phyloP scores from a whole-genome alignment of 2,888 invertebrate genomes.

The Ctenicera cuprea region DNA sequence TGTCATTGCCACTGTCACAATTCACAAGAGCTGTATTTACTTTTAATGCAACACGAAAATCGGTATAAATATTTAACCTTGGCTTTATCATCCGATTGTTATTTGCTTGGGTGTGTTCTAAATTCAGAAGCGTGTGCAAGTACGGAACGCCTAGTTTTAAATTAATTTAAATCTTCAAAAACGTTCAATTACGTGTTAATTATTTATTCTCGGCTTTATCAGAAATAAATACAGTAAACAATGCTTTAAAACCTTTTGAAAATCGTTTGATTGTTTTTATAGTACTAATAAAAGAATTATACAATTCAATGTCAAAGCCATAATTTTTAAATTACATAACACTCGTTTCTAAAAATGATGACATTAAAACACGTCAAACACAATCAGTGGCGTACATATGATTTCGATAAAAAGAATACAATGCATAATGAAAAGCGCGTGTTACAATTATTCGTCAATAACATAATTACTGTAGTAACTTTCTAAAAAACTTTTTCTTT shows the following conservation, averaged over 20 bases:
- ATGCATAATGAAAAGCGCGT: slow-evolving; percentile 7
- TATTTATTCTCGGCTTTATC: no score
- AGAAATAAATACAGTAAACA: background rate
- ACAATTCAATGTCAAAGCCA: slow-evolving; percentile 21
- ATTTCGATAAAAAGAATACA: slow-evolving; percentile 3
- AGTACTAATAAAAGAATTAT: background rate
- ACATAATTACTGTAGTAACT: background rate
- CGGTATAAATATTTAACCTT: slow-evolving; percentile 17
- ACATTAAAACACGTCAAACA: background rate
- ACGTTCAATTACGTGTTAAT: no score
- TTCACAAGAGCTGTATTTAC: background rate
- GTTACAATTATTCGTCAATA: slow-evolving; percentile 5
- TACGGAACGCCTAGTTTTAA: background rate
- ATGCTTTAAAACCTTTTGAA: background rate
- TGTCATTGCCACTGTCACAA: background rate
- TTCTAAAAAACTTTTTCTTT: slow-evolving; percentile 2
- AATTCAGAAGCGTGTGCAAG: no score
- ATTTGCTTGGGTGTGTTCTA: background rate
- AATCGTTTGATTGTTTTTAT: background rate
- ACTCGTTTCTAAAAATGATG: slow-evolving; percentile 8
- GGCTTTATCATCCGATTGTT: slow-evolving; percentile 18
- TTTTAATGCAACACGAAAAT: slow-evolving; percentile 11
- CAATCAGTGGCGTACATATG: background rate
- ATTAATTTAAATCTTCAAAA: background rate
- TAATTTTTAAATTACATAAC: slow-evolving; percentile 15